A percentile compares a stretch with the other conserved stretches of the same genome.
Conservation (phyloP, 2,888 invertebrate genomes). For the Tiliacea aurago region DNA sequence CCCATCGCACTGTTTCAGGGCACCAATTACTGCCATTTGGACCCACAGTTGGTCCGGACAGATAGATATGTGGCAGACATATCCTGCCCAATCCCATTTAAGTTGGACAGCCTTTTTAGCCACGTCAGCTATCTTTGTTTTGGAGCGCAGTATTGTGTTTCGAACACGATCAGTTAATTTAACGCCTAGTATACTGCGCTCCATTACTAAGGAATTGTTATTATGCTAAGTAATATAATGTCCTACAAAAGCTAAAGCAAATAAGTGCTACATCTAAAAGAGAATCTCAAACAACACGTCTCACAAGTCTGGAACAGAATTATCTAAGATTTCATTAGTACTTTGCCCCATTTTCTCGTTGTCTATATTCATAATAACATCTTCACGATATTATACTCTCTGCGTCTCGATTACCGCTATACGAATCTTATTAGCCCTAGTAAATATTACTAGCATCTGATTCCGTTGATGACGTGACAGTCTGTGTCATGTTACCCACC, state of each 20-base stretch:
- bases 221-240: not conserved
- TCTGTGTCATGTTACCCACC: not conserved
- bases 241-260: not conserved
- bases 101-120: no score
- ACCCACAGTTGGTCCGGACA: no score
- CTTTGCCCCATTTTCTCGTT: not conserved
- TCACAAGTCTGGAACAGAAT: not conserved
- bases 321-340: conserved; percentile 21
- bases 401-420: conserved; percentile 9
- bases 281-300: not conserved
- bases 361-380: conserved; percentile 6
- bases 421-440: conserved; percentile 17
- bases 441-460: not conserved
- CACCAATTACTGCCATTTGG: no score
- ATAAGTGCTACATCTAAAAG: not conserved
- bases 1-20: no score
- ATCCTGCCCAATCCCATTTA: no score
- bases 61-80: no score
- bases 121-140: no score
- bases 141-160: no score
- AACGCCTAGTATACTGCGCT: no score
- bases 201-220: no score
- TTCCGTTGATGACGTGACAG: not conserved
- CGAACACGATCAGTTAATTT: no score
- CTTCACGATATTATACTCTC: conserved; percentile 1